A percentile compares a stretch with the other conserved stretches of the same genome.
These are phyloP conservation scores for Cephus sareptanus DNA, from an alignment of 2,888 invertebrate species.

Conservation along the genomic window DNA sequence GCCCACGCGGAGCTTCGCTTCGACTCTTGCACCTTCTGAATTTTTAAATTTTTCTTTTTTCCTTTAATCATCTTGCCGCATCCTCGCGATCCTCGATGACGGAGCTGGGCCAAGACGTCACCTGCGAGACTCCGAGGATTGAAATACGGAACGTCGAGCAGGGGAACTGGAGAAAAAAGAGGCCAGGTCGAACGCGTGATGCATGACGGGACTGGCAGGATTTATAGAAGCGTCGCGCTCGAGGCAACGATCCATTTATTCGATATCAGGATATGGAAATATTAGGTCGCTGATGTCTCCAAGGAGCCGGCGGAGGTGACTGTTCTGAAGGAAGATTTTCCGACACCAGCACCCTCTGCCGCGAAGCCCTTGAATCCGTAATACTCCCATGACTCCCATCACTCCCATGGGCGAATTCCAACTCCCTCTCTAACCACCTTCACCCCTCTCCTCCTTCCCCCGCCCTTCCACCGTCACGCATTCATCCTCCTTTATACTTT, in stretches of 20 bases:
- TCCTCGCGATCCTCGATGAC: neutral
- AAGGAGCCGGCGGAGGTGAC: neutral
- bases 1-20: neutral
- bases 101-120: neutral
- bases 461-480: neutral
- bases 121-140: neutral
- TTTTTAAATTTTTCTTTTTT: neutral
- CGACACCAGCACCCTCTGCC: neutral
- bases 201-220: conserved; percentile 52
- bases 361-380: conserved; percentile 48
- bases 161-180: neutral
- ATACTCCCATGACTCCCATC: conserved; percentile 41
- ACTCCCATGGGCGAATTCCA: conserved; percentile 49
- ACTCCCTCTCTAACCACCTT: conserved; percentile 3
- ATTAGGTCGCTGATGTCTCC: conserved; percentile 53
- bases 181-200: conserved; percentile 38
- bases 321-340: neutral
- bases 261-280: conserved; percentile 60
- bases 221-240: conserved; percentile 53
- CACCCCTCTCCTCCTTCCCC: neutral
- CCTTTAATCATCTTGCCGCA: conserved; percentile 9
- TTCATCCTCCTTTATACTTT: conserved; percentile 20
- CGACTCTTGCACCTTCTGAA: neutral
- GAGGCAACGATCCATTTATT: conserved; percentile 56
- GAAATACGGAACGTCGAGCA: neutral